Conservation (phyloP, 2,113 vertebrate species). For the Formicarius rufipectus region DNA sequence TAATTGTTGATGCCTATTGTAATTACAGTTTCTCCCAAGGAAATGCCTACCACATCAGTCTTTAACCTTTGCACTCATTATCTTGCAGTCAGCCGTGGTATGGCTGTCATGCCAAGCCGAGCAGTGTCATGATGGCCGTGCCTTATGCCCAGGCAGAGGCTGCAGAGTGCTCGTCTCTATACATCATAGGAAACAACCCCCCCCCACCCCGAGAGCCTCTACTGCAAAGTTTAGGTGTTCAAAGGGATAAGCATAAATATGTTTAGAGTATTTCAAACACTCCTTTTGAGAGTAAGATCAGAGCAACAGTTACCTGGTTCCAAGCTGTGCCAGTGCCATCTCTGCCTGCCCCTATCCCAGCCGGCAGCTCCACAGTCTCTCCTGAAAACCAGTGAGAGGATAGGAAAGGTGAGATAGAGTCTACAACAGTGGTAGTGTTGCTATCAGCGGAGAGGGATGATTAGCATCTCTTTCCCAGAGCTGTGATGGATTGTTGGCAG, state of each 20-base stretch:
- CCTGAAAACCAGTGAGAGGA: not conserved
- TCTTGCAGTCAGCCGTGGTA: rapidly evolving
- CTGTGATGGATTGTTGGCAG: not conserved
- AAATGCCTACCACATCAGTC: rapidly evolving
- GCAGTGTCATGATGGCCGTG: rapidly evolving
- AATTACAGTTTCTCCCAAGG: not conserved
- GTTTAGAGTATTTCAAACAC: not conserved
- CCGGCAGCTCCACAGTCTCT: rapidly evolving
- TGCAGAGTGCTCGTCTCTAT: rapidly evolving
- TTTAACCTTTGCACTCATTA: rapidly evolving
- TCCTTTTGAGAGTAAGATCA: not conserved
- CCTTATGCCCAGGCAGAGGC: rapidly evolving
- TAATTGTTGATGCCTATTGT: not conserved
- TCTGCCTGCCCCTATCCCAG: not conserved
- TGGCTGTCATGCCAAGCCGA: not conserved
- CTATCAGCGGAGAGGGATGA: not conserved
- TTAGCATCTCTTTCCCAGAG: rapidly evolving
- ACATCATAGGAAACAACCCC: not conserved
- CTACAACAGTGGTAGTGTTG: not conserved
- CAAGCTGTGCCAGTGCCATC: rapidly evolving
- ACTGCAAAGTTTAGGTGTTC: not conserved
- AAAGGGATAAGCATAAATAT: not conserved
- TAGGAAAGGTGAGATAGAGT: not conserved
- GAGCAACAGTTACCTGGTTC: not conserved
- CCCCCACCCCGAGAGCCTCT: not conserved